phyloP scores from a whole-genome alignment of 92 coral and sea anemone genomes.

The Phenganax marumi region DNA sequence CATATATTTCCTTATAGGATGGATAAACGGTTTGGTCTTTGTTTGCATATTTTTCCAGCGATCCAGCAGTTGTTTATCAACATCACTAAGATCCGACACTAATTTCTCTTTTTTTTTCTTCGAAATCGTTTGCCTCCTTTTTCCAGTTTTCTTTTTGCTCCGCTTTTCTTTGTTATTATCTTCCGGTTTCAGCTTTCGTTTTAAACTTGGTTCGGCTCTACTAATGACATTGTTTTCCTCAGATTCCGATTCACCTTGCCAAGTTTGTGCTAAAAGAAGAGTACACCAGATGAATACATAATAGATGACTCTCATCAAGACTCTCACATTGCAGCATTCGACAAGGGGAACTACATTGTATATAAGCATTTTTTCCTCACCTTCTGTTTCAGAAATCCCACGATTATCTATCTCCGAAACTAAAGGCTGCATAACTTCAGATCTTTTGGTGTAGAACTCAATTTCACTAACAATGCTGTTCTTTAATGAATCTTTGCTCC shows the following conservation, averaged over 20 bases:
- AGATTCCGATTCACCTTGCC: conserved; percentile 14
- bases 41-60: conserved; percentile 95
- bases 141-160: conserved; percentile 50
- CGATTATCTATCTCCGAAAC: conserved; percentile 17
- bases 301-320: background rate
- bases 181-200: conserved; percentile 69
- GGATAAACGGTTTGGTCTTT: conserved; percentile 87
- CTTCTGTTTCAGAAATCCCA: background rate
- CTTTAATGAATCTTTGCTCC: conserved; percentile 79
- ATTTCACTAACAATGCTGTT: conserved; percentile 78
- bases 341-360: too few species aligned
- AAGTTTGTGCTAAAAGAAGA: conserved; percentile 12
- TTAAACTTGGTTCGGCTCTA: conserved; percentile 67
- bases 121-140: background rate
- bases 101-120: conserved; percentile 28
- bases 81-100: conserved; percentile 66
- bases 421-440: conserved; percentile 55
- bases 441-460: conserved; percentile 63
- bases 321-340: background rate
- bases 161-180: conserved; percentile 52
- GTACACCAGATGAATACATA: background rate
- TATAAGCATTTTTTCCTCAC: background rate
- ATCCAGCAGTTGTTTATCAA: conserved; percentile 77
- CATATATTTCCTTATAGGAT: conserved; percentile 95
- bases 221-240: conserved; percentile 49